Percentiles rank a stretch among this genome's conserved stretches.
Evolutionary conservation across 2,797 vertebrate genomes (phyloP).

Genomic region (Perodicticus potto): DNA sequence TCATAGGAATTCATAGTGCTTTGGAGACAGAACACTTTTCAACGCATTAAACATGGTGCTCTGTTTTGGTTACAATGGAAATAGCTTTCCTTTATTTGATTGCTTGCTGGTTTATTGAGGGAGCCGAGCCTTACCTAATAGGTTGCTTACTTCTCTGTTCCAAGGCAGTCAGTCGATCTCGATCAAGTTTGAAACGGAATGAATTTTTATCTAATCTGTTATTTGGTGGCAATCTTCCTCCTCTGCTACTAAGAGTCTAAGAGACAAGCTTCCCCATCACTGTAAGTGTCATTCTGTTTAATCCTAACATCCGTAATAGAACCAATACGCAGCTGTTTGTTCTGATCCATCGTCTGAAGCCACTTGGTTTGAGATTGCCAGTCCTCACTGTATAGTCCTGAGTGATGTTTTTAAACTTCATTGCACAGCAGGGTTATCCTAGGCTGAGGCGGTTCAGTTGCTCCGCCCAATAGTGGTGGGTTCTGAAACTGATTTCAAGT

Average conservation of each 20-base stretch:
- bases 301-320: conserved; percentile 31
- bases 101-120: neutral
- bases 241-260: conserved; percentile 25
- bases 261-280: neutral
- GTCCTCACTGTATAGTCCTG: neutral
- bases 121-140: neutral
- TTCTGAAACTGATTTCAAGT: neutral
- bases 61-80: neutral
- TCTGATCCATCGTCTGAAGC: neutral
- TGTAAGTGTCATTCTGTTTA: conserved; percentile 20
- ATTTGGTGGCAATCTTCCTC: conserved; percentile 40
- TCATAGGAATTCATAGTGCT: neutral
- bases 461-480: neutral
- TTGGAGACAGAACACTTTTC: neutral
- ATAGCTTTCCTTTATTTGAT: conserved; percentile 35
- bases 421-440: neutral
- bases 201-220: conserved; percentile 44
- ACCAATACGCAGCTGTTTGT: neutral
- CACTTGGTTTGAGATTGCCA: neutral
- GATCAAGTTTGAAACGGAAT: conserved; percentile 33
- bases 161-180: neutral
- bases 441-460: neutral
- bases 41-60: neutral
- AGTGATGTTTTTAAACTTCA: neutral
- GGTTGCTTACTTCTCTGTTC: neutral